Conservation (phyloP, 2,888 invertebrate species). For the Agriopis leucophaearia region DNA sequence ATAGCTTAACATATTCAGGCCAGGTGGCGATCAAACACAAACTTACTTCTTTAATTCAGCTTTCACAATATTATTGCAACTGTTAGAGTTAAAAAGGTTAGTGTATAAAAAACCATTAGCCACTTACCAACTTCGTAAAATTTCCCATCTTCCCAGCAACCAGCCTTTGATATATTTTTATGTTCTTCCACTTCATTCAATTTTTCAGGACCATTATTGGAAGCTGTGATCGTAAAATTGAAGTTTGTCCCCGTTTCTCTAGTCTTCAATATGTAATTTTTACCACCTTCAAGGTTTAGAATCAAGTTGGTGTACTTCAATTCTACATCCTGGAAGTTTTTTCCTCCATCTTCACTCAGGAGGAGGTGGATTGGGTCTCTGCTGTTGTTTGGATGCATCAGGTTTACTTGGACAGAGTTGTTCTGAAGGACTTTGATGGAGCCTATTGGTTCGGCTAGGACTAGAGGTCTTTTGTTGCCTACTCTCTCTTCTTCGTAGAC, state of each 20-base stretch:
- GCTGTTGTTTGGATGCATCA: constrained; percentile 72
- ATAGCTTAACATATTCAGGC: too few species aligned
- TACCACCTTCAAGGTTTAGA: constrained; percentile 75
- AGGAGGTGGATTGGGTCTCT: constrained; percentile 75
- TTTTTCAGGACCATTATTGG: constrained; percentile 47
- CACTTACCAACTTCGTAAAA: constrained; percentile 77
- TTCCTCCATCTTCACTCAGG: constrained; percentile 75
- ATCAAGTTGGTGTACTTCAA: constrained; percentile 76
- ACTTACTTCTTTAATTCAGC: too few species aligned
- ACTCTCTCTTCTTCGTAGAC: constrained; percentile 54
- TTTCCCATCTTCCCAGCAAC: constrained; percentile 72
- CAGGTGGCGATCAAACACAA: too few species aligned
- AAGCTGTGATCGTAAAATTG: constrained; percentile 76
- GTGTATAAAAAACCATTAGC: background rate
- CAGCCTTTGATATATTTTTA: constrained; percentile 59
- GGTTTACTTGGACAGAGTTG: constrained; percentile 79
- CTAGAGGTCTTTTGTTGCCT: constrained; percentile 61
- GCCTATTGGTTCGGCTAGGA: constrained; percentile 75
- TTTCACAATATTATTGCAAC: too few species aligned
- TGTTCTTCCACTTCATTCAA: constrained; percentile 60
- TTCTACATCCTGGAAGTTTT: constrained; percentile 71
- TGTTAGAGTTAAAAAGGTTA: background rate
- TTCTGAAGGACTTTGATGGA: constrained; percentile 80
- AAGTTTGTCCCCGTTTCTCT: constrained; percentile 81
- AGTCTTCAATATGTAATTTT: constrained; percentile 78